These are phyloP conservation scores for Cassiopea xamachana DNA, from an alignment of 30 jellyfish, hydroid and myxozoan species.

Conservation along the genomic window DNA sequence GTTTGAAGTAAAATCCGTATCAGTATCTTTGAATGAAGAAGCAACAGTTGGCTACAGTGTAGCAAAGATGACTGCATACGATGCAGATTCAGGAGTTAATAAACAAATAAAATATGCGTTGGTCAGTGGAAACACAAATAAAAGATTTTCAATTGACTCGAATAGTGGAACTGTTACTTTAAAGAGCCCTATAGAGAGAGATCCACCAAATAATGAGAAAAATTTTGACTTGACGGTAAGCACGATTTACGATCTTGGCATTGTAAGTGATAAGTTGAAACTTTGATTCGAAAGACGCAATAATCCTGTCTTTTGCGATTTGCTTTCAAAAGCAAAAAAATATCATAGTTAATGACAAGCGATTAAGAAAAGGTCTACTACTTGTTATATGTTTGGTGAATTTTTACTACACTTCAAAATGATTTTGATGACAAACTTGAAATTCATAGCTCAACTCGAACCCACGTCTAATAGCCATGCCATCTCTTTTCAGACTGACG, in stretches of 20 bases:
- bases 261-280: too few species aligned
- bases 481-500: too few species aligned
- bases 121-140: conserved; percentile 31
- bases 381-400: too few species aligned
- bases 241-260: neutral
- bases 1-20: conserved; percentile 2
- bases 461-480: too few species aligned
- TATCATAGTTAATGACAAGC: too few species aligned
- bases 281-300: too few species aligned
- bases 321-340: too few species aligned
- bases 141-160: conserved; percentile 58
- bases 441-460: too few species aligned
- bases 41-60: conserved; percentile 39
- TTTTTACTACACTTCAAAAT: too few species aligned
- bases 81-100: conserved; percentile 71
- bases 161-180: conserved; percentile 61
- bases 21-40: conserved; percentile 37
- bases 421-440: too few species aligned
- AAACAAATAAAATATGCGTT: conserved; percentile 62
- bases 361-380: too few species aligned
- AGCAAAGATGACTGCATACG: conserved; percentile 60
- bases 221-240: conserved; percentile 36
- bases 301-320: too few species aligned
- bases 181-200: conserved; percentile 72
- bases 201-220: conserved; percentile 53